phyloP scores from a whole-genome alignment of 1,140 invertebrate species.

The Dreissena polymorpha region DNA sequence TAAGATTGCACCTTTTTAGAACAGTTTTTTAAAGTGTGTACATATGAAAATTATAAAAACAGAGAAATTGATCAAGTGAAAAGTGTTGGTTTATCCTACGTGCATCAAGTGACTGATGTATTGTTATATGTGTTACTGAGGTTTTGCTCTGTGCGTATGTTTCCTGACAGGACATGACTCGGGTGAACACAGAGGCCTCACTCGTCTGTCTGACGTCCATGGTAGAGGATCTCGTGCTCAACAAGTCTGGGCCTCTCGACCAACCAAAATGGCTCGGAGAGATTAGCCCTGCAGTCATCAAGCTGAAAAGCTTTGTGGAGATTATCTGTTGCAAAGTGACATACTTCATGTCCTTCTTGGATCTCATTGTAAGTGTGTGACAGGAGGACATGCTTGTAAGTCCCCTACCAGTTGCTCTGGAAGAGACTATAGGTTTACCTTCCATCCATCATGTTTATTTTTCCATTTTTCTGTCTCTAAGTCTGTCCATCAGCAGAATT shows the following conservation, averaged over 20 bases:
- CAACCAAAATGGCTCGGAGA: slow-evolving; percentile 70
- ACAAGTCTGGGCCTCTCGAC: slow-evolving; percentile 56
- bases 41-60: no score
- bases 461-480: neutral
- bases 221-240: slow-evolving; percentile 70
- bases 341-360: slow-evolving; percentile 92
- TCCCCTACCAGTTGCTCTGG: no score
- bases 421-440: no score
- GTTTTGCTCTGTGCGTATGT: no score
- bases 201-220: slow-evolving; percentile 87
- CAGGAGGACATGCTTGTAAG: no score
- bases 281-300: slow-evolving; percentile 71
- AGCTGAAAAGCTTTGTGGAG: slow-evolving; percentile 73
- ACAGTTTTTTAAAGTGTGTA: no score
- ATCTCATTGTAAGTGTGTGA: slow-evolving; percentile 83
- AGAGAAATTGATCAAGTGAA: no score
- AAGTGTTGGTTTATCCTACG: no score
- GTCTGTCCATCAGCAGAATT: neutral
- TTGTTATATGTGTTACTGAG: no score
- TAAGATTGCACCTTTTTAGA: neutral
- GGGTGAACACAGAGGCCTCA: slow-evolving; percentile 93
- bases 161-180: slow-evolving; percentile 85
- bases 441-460: no score
- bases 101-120: no score
- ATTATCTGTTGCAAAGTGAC: slow-evolving; percentile 81